phyloP scores from a whole-genome alignment of 2,888 invertebrate genomes.

The Nebria brevicollis region DNA sequence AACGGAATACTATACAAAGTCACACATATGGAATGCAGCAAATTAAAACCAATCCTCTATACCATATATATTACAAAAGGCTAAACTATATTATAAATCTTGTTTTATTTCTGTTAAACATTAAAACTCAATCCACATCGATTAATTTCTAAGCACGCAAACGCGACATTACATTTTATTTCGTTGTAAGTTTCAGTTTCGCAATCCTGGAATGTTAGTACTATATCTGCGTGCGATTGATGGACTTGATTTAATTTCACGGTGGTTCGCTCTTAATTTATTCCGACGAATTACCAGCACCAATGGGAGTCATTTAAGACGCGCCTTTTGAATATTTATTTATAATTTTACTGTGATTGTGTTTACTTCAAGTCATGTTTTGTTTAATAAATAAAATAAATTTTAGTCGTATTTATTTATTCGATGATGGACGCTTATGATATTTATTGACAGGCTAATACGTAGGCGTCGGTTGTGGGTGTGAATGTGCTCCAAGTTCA shows the following conservation, averaged over 20 bases:
- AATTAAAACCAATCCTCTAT: background rate
- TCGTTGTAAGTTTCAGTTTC: no score
- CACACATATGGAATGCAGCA: background rate
- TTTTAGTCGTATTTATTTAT: no score
- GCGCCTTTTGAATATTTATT: background rate
- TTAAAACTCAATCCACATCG: no score
- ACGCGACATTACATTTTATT: no score
- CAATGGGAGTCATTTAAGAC: background rate
- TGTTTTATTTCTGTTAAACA: no score
- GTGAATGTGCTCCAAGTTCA: background rate
- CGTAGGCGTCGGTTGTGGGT: background rate
- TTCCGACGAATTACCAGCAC: background rate
- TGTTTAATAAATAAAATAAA: background rate
- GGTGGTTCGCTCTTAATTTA: background rate
- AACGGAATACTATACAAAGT: background rate
- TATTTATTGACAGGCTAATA: background rate
- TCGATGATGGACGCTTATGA: background rate
- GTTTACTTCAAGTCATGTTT: background rate
- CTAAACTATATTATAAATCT: no score
- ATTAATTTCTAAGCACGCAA: no score
- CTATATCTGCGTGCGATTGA: background rate
- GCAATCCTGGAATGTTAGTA: background rate
- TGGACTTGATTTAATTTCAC: slow-evolving; percentile 1
- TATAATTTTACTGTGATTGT: background rate
- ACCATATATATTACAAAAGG: no score